Evolutionary conservation across 2,888 invertebrate genomes (phyloP), one percentile per base, ranked within the genome.

Genomic region (Dynastes grantii): DNA sequence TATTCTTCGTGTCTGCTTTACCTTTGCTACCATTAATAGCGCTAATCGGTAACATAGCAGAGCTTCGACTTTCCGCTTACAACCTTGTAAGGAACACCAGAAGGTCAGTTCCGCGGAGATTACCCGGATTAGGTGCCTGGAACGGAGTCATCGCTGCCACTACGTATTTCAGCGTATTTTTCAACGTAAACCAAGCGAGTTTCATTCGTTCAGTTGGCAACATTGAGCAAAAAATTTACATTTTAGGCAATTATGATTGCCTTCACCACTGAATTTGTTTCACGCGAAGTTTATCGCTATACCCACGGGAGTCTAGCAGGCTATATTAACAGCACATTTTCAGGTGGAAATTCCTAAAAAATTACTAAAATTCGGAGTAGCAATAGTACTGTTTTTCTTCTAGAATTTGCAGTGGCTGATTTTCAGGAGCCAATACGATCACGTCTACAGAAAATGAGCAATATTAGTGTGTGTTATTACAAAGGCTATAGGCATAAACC

Each of bases 1-100:
- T 97, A 0, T 90, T 98, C 0, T 98, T 98, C 89, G 97, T 97
- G 77, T 97, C 97, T 0, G 97, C 97, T 0, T 98, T 98, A 86
- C 98, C 98, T 0, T 88, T 98, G 76, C 98, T 97, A 0, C 98
- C 98, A 0, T 89, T 98, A 0, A 97, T 97, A 86, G 97, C 97
- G 0, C 89, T 98, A 1, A 89, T 98, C 2, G 98, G 98, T 88
- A 98, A 98, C 86, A 93, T 98, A 27, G 94, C 96, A 0, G 98
- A 98, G 88, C 96, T 98, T 76, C 91, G 95, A 0, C 89, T 97
- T 81, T 97, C 98, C 85, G 97, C 97, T 0, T 27, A 16, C 2
- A 64, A 73, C 11, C 65, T 84, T 78, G 65, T 85, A 84, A 61
- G 80, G 68, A 70, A 76, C 13, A 82, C 80, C 22, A 80, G 86